phyloP scores from a whole-genome alignment of 2,797 vertebrate genomes.

The Bradypodion ventrale region DNA sequence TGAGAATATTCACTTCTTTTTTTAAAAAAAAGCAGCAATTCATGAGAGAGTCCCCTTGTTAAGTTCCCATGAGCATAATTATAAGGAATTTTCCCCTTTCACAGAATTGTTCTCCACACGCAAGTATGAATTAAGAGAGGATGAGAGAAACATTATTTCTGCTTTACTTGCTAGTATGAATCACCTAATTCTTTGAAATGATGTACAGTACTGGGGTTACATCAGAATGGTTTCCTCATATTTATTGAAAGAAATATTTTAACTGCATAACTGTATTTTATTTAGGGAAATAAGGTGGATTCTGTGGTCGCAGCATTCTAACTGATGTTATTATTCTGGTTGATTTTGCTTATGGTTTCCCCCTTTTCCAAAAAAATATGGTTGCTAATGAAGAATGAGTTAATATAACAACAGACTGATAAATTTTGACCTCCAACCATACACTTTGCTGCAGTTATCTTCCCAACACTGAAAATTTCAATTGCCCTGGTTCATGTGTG shows the following conservation, averaged over 20 bases:
- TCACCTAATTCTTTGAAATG: slow-evolving; percentile 17
- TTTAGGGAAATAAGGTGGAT: neutral
- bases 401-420: too few relatives aligned
- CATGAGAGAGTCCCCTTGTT: neutral
- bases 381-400: too few relatives aligned
- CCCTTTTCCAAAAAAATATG: too few relatives aligned
- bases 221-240: neutral
- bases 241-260: slow-evolving; percentile 4
- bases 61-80: slow-evolving; percentile 35
- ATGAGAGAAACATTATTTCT: neutral
- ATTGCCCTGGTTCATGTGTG: too few relatives aligned
- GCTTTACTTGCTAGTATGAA: slow-evolving; percentile 31
- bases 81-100: slow-evolving; percentile 18
- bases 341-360: neutral
- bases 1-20: slow-evolving; percentile 26
- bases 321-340: neutral
- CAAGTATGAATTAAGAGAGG: slow-evolving; percentile 25
- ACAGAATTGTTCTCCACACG: slow-evolving; percentile 15
- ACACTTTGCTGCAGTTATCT: neutral
- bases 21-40: slow-evolving; percentile 35
- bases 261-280: neutral
- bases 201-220: neutral
- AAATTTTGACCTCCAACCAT: too few relatives aligned
- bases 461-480: neutral
- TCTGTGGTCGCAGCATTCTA: neutral